These are phyloP conservation scores for Propithecus deckenii DNA, from an alignment of 2,797 vertebrate genomes.

Conservation along the genomic window DNA sequence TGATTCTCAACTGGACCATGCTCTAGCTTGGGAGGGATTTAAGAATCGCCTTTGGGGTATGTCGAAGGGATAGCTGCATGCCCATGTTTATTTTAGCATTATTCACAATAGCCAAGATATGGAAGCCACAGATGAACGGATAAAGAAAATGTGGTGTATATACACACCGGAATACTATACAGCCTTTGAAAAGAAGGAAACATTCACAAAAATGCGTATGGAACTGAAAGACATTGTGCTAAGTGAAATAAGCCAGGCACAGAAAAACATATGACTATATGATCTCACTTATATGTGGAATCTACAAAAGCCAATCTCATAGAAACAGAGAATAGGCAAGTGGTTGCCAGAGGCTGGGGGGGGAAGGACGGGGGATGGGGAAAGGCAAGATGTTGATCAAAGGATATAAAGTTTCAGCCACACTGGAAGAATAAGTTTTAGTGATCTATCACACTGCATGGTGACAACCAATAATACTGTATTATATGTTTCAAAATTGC, in stretches of 20 bases:
- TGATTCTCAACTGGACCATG: neutral
- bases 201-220: neutral
- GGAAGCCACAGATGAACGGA: neutral
- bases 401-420: neutral
- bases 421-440: neutral
- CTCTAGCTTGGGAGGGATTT: neutral
- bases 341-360: neutral
- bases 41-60: neutral
- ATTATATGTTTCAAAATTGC: neutral
- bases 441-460: no score
- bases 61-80: neutral
- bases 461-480: neutral
- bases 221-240: neutral
- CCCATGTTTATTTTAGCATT: neutral
- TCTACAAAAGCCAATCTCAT: neutral
- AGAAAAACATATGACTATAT: neutral
- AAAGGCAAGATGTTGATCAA: neutral
- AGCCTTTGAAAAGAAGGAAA: neutral
- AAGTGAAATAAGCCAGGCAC: neutral
- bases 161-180: neutral
- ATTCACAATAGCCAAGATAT: neutral
- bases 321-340: neutral
- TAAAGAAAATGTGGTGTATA: neutral
- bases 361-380: no score
- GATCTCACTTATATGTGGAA: neutral